Percentiles rank a stretch among this genome's conserved stretches.
phyloP scores from a whole-genome alignment of 2,888 invertebrate species.

The Tupiocoris notatus region DNA sequence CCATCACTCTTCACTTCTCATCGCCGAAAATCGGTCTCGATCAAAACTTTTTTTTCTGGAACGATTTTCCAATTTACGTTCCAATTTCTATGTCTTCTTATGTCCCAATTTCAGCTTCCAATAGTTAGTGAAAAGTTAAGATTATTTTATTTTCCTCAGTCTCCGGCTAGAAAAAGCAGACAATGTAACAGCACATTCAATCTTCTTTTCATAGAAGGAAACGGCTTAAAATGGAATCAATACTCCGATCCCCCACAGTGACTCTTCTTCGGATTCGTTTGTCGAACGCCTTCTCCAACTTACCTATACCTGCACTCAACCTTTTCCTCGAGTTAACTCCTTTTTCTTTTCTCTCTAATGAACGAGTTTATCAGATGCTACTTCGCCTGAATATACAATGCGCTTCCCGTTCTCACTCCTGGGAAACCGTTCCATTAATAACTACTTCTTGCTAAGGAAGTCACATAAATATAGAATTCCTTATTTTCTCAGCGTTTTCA shows the following conservation, averaged over 20 bases:
- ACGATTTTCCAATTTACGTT: too few relatives aligned
- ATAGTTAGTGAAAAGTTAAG: too few relatives aligned
- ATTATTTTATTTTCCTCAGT: too few relatives aligned
- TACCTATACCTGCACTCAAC: background rate
- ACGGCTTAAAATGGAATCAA: background rate
- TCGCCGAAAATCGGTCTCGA: too few relatives aligned
- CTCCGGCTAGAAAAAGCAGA: too few relatives aligned
- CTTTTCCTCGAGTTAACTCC: background rate
- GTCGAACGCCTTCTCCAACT: background rate
- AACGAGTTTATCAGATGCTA: background rate
- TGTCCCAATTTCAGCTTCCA: too few relatives aligned
- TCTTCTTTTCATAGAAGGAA: background rate
- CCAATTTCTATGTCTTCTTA: too few relatives aligned
- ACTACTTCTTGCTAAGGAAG: background rate
- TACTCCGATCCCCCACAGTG: background rate
- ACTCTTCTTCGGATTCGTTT: too few relatives aligned
- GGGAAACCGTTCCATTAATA: background rate
- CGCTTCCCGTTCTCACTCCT: background rate
- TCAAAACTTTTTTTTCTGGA: too few relatives aligned
- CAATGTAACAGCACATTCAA: too few relatives aligned
- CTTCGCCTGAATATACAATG: background rate
- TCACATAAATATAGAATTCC: background rate
- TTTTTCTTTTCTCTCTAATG: constrained; percentile 1
- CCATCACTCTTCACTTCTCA: too few relatives aligned
- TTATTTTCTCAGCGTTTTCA: background rate